Base-by-base conservation (phyloP, 2,888 invertebrate genomes). In the Cryptocheilus praepositus region DNA sequence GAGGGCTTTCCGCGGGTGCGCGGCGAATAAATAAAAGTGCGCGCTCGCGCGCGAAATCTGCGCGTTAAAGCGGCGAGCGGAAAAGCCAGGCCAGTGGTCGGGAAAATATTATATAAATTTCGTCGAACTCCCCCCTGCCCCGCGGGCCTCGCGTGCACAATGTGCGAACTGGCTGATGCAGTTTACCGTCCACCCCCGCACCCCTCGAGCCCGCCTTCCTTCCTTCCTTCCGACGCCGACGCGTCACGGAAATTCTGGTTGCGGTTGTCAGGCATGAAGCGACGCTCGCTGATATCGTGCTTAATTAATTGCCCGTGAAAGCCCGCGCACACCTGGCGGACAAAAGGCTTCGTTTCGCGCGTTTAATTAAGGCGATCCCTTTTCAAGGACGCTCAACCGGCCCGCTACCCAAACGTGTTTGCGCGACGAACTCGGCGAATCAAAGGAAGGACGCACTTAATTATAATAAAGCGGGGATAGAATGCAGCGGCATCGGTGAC, bases 251-350 rank as follows among this genome's bases (percentile, higher is more conserved):
- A 54, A 66, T 60, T 62, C 43, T 43, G 52, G 54, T 52, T 25
- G 53, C 49, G 16, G 16, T 64, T 28, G 56, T 56, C 61, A 44
- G 44, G 54, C 58, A 45, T 52, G 55, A 62, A 60, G 43, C 64
- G 61, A 54, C 64, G 64, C 61, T 59, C 18, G 43, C 28, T 56
- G 18, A 72, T 66, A 73, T 73, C 68, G 63, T 64, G 64, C 68
- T 69, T 68, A 68, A 73, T 73, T 73, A 73, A 73, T 73, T 73
- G 66, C 59, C 69, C 59, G 64, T 72, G 69, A 69, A 72, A 69
- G 62, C 65, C 59, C 63, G 57, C 22, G 53, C 67, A 45, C 61
- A 58, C 61, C 62, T 61, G 57, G 56, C 49, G 53, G 67, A 67
- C 67, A 55, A 61, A 36, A 44, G 36, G 28, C 44, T 66, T 53